phyloP scores from a whole-genome alignment of 2,797 vertebrate genomes.

The Helostoma temminkii region DNA sequence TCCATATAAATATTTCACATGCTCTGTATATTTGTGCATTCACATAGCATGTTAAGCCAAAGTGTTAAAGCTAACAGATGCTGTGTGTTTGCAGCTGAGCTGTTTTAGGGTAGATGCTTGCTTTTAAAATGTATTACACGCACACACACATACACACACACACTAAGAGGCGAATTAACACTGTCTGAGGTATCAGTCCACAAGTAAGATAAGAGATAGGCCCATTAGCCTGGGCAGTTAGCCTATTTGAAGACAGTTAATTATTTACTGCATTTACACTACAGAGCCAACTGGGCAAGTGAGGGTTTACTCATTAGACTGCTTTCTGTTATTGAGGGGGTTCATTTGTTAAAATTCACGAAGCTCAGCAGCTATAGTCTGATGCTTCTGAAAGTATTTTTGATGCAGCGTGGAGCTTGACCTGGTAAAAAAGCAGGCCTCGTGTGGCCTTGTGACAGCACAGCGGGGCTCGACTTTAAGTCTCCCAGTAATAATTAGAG shows the following conservation, averaged over 20 bases:
- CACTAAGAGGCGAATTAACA: slow-evolving; percentile 39
- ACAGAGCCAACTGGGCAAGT: slow-evolving; percentile 40
- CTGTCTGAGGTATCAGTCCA: slow-evolving; percentile 54
- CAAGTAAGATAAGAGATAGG: slow-evolving; percentile 68
- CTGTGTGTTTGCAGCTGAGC: not conserved
- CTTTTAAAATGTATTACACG: slow-evolving; percentile 39
- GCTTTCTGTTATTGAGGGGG: slow-evolving; percentile 37
- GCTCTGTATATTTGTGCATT: slow-evolving; percentile 25
- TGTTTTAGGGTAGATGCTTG: slow-evolving; percentile 35
- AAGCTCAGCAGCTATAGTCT: slow-evolving; percentile 6
- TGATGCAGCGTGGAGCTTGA: slow-evolving; percentile 11
- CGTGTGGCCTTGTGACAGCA: slow-evolving; percentile 18
- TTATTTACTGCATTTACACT: slow-evolving; percentile 78
- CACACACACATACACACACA: slow-evolving; percentile 15
- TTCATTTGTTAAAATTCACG: slow-evolving; percentile 40
- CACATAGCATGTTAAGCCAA: slow-evolving; percentile 14
- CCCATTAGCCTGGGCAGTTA: slow-evolving; percentile 68
- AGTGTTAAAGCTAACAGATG: slow-evolving; percentile 14
- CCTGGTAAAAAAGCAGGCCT: slow-evolving; percentile 30
- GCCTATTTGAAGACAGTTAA: slow-evolving; percentile 73
- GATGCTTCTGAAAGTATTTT: slow-evolving; percentile 37
- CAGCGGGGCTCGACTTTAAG: slow-evolving; percentile 40
- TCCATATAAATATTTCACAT: slow-evolving; percentile 53
- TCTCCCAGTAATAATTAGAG: slow-evolving; percentile 64
- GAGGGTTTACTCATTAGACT: slow-evolving; percentile 63